Evolutionary conservation across 2,113 vertebrate genomes (phyloP).

Genomic region (Esox niger): DNA sequence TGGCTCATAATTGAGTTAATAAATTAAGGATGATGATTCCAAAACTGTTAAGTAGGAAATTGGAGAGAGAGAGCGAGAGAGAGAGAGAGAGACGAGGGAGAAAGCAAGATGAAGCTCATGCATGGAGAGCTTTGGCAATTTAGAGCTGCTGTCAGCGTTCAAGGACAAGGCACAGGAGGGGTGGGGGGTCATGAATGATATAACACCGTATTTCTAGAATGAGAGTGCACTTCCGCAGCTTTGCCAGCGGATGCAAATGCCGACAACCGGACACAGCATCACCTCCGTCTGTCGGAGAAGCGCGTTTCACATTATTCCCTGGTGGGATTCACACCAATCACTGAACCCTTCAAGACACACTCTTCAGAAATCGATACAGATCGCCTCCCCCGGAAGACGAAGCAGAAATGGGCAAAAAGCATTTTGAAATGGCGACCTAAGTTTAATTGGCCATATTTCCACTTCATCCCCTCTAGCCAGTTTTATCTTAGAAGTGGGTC

Average conservation of each 20-base stretch:
- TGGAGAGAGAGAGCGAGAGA: conserved; percentile 4
- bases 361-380: neutral
- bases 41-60: conserved; percentile 38
- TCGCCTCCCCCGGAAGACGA: neutral
- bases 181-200: conserved; percentile 28
- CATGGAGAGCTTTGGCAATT: conserved; percentile 47
- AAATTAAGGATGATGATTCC: conserved; percentile 47
- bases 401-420: neutral
- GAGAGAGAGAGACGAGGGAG: neutral
- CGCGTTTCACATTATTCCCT: too few species aligned
- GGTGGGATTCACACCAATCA: neutral
- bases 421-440: neutral
- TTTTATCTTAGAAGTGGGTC: conserved; percentile 22
- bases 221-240: neutral
- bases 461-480: conserved; percentile 20
- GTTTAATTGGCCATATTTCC: conserved; percentile 33
- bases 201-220: conserved; percentile 16
- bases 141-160: conserved; percentile 45
- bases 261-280: neutral
- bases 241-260: neutral
- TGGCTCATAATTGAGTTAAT: conserved; percentile 55
- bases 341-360: neutral
- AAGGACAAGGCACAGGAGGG: conserved; percentile 51
- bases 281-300: neutral
- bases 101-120: conserved; percentile 24